phyloP scores from a whole-genome alignment of 2,113 vertebrate genomes.

The Puma concolor region DNA sequence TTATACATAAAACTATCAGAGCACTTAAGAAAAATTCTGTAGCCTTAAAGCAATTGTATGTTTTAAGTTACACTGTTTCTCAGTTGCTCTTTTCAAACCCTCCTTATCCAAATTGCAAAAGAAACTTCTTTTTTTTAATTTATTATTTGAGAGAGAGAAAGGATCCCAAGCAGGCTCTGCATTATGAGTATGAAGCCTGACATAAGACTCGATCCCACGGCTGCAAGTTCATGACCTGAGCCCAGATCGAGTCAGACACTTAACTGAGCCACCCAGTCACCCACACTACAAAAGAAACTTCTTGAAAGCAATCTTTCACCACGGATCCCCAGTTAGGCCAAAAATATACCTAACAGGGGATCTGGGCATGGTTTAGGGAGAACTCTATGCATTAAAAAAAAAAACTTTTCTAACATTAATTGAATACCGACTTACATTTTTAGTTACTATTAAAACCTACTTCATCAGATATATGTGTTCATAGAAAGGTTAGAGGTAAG shows the following conservation, averaged over 20 bases:
- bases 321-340: not conserved
- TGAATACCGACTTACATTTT: not conserved
- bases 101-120: not conserved
- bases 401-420: not conserved
- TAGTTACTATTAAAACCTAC: constrained; percentile 34
- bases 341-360: not conserved
- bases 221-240: too few relatives aligned
- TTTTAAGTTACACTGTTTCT: constrained; percentile 15
- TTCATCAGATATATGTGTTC: constrained; percentile 21
- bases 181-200: too few relatives aligned
- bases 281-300: not conserved
- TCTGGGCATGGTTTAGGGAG: not conserved
- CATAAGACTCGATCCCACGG: too few relatives aligned
- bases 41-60: not conserved
- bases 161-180: too few relatives aligned
- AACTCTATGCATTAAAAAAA: not conserved
- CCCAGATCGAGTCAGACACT: too few relatives aligned
- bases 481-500: not conserved
- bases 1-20: not conserved
- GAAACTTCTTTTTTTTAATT: not conserved
- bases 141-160: too few relatives aligned
- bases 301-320: not conserved
- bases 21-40: not conserved
- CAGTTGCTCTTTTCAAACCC: not conserved
- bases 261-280: too few relatives aligned